A percentile compares a stretch with the other conserved stretches of the same genome.
These are phyloP conservation scores for Eupithecia vulgata DNA, from an alignment of 2,888 invertebrate genomes.

Conservation along the genomic window DNA sequence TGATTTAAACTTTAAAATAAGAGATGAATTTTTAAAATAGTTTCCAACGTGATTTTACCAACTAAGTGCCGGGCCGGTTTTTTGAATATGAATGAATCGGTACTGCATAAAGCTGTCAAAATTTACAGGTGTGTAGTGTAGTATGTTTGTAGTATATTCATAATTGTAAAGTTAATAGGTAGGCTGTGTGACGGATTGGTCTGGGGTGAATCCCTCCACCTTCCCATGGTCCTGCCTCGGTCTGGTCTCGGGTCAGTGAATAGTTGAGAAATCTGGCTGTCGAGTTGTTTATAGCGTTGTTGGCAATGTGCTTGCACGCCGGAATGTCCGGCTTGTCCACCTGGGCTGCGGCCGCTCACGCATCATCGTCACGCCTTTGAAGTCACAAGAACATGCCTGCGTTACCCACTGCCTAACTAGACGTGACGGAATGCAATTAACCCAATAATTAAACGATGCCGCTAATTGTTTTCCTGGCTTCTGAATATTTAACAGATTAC, in stretches of 20 bases:
- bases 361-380: conserved; percentile 65
- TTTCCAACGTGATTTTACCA: conserved; percentile 14
- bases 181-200: conserved; percentile 52
- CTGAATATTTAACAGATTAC: conserved; percentile 36
- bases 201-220: no score
- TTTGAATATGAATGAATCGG: conserved; percentile 22
- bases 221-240: no score
- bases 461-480: conserved; percentile 55
- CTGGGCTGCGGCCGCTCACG: conserved; percentile 66
- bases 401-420: conserved; percentile 54
- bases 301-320: conserved; percentile 62
- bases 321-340: conserved; percentile 69
- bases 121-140: conserved; percentile 7
- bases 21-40: conserved; percentile 17
- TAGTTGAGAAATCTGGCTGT: conserved; percentile 56
- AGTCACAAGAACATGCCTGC: conserved; percentile 54
- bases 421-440: conserved; percentile 58
- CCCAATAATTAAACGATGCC: conserved; percentile 55
- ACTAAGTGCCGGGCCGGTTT: conserved; percentile 16
- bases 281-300: conserved; percentile 60
- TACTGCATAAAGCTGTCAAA: conserved; percentile 7
- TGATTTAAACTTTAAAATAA: conserved; percentile 20
- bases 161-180: conserved; percentile 39
- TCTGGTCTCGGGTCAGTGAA: conserved; percentile 57
- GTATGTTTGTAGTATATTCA: no score